These are phyloP conservation scores for Dipodomys ordii DNA, from an alignment of 2,113 vertebrate genomes.

Conservation along the genomic window DNA sequence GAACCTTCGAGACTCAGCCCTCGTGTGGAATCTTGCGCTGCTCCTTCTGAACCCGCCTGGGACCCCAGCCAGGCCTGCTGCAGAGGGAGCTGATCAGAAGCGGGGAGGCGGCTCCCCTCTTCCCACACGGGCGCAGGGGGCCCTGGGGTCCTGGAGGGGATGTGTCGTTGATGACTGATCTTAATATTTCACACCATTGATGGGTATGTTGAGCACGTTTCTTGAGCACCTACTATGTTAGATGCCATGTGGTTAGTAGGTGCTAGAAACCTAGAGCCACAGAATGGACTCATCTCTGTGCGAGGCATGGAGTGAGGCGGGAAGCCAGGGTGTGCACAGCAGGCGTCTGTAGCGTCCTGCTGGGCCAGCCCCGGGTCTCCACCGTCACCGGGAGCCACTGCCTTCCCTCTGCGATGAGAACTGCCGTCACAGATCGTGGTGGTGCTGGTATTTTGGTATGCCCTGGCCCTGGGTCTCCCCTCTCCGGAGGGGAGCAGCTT, in stretches of 20 bases:
- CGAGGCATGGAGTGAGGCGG: not conserved
- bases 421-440: fast-evolving
- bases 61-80: no score
- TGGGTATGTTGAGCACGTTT: not conserved
- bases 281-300: not conserved
- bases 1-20: no score
- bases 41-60: no score
- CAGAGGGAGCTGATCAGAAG: no score
- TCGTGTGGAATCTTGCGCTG: no score
- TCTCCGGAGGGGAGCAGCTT: not conserved
- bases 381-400: not conserved
- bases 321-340: fast-evolving
- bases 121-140: not conserved
- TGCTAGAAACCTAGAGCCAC: fast-evolving
- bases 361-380: not conserved
- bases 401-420: fast-evolving
- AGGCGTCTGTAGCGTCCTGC: no score
- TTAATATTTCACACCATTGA: not conserved
- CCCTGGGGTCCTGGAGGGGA: not conserved
- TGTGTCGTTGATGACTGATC: not conserved
- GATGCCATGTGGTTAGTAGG: no score
- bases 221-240: not conserved
- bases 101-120: no score
- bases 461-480: fast-evolving
- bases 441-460: fast-evolving